A percentile compares a stretch with the other conserved stretches of the same genome.
phyloP scores from a whole-genome alignment of 2,113 vertebrate species.

The Ellobius talpinus region DNA sequence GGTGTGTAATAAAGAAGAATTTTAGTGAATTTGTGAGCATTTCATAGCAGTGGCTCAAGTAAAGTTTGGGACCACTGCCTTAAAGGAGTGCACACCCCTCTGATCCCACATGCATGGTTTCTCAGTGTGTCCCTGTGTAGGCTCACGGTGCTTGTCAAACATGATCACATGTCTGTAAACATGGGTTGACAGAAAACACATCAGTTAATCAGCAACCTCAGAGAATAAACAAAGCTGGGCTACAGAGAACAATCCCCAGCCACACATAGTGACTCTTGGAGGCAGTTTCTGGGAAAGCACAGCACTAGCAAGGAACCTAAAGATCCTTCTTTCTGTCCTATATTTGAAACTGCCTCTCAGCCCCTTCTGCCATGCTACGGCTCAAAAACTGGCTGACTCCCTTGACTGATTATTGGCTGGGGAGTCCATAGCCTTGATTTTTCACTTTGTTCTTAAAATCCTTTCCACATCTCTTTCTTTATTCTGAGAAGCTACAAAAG shows the following conservation, averaged over 20 bases:
- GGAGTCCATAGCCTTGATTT: not conserved
- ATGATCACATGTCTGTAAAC: constrained; percentile 63
- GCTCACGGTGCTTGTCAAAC: constrained; percentile 68
- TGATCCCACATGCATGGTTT: not conserved
- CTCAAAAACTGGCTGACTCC: not conserved
- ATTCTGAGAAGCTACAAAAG: constrained; percentile 16
- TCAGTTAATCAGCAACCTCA: constrained; percentile 62
- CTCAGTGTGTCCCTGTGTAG: constrained; percentile 21
- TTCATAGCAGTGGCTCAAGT: not conserved
- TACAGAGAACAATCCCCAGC: not conserved
- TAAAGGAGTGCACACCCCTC: not conserved
- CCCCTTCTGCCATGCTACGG: not conserved
- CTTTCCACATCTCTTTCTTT: not conserved
- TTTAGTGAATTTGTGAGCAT: constrained; percentile 18
- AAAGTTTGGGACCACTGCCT: not conserved
- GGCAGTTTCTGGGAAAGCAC: not conserved
- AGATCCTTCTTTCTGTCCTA: not conserved
- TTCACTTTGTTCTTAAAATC: constrained; percentile 21
- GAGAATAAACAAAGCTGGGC: constrained; percentile 74
- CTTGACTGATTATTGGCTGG: not conserved
- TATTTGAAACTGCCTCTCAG: not conserved
- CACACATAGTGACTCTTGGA: not conserved
- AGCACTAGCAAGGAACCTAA: not conserved
- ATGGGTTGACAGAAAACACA: constrained; percentile 69
- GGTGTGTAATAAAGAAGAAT: not conserved